These are phyloP conservation scores for Sylvilagus floridanus DNA, from an alignment of 2,797 vertebrate species.

Conservation along the genomic window DNA sequence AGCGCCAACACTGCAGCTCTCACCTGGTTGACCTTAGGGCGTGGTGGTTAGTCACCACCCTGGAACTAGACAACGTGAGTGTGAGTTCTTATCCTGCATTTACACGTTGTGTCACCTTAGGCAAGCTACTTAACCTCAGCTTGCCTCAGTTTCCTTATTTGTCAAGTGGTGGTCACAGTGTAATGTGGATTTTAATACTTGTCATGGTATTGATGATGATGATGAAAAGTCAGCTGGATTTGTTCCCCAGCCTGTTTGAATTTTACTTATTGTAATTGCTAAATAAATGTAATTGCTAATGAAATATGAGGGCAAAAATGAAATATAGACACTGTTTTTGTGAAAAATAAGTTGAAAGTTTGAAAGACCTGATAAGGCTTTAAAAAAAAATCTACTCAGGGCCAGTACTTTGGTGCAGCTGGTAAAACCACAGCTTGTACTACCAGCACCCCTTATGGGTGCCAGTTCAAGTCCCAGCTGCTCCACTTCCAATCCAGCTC, in stretches of 20 bases:
- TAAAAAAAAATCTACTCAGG: not conserved
- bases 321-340: not conserved
- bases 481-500: too few species aligned
- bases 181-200: not conserved
- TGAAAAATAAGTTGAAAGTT: conserved; percentile 42
- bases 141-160: not conserved
- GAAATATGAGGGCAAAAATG: not conserved
- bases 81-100: not conserved
- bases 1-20: not conserved
- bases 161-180: not conserved
- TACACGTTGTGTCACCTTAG: not conserved
- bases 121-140: not conserved
- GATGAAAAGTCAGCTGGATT: not conserved
- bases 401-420: too few species aligned
- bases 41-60: not conserved
- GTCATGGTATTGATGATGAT: not conserved
- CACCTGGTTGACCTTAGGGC: not conserved
- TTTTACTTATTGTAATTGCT: conserved; percentile 19
- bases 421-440: too few species aligned
- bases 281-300: not conserved
- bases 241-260: not conserved
- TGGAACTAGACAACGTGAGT: not conserved
- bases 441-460: too few species aligned
- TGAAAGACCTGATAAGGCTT: conserved; percentile 6
- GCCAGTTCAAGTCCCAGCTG: too few species aligned